Evolutionary conservation across 2,888 invertebrate species (phyloP), one percentile per base, ranked within the genome.

Genomic region (Andricus quercusramuli): DNA sequence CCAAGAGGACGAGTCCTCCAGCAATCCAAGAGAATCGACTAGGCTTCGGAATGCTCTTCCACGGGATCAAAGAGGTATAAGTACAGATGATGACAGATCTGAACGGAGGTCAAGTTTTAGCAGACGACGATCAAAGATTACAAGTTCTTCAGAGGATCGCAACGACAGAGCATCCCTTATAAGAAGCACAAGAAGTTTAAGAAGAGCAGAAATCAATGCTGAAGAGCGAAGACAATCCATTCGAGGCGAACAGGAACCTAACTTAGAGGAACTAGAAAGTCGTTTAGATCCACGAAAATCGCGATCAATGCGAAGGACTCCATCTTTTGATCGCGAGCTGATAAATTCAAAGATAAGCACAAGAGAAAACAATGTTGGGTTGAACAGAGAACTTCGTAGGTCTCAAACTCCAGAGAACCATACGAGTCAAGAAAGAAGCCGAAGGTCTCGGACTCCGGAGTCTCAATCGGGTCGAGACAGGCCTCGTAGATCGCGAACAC

Each of bases 141-240:
- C 90, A 44, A 92, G 91, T 78, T 91, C 91, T 5, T 91, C 92
- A 5, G 92, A 92, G 59, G 91, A 82, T 17, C 74, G 77, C 62
- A 83, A 80, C 41, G 82, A 85, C 15, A 78, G 79, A 64, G 25
- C 66, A 0, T 80, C 79, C 59, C n/a, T 78, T 5, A 74, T 76
- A 8, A 83, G 78, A 22, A 32, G 6, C n/a, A 47, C 66, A 22
- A 65, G 9, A 22, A 29, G 6, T 25, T 29, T 51, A 20, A 65
- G 5, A 13, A 83, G 79, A 79, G 56, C 79, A 9, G 76, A 44
- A 13, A 66, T 25, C 13, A 65, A 41, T 4, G 78, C 79, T 11
- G 77, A 76, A 32, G 82, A 82, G 62, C 74, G 78, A 74, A 68
- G 80, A 41, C 51, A 59, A 17, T 82, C 84, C 3, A 65, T n/a